Evolutionary conservation across 2,113 vertebrate species (phyloP).

Genomic region (Halcyon malimbica): DNA sequence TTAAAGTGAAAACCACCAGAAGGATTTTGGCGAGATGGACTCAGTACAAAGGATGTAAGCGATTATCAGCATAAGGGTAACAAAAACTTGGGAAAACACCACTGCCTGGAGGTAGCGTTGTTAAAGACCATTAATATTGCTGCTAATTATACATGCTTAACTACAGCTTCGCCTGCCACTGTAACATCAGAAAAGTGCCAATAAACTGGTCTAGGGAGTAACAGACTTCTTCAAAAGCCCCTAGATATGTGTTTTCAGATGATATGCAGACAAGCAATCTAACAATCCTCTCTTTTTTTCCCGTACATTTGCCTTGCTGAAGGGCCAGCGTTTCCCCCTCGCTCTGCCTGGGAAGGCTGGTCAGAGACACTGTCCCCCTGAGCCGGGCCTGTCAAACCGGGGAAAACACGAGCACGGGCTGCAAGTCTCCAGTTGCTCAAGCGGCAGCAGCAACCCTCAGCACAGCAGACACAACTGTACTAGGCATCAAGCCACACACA

Average conservation of each 20-base stretch:
- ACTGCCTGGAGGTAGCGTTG: not conserved
- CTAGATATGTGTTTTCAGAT: not conserved
- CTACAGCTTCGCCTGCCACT: not conserved
- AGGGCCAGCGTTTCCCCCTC: not conserved
- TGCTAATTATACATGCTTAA: not conserved
- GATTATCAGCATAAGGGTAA: constrained; percentile 8
- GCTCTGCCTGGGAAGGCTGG: not conserved
- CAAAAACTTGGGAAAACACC: constrained; percentile 18
- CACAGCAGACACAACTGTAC: not conserved
- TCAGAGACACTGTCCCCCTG: not conserved
- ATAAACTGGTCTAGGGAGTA: not conserved
- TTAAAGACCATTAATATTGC: constrained; percentile 29
- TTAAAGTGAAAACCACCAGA: not conserved
- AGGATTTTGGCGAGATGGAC: not conserved
- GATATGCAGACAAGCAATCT: accelerated
- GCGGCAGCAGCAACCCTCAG: not conserved
- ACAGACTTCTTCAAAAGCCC: not conserved
- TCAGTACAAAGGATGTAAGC: constrained; percentile 17
- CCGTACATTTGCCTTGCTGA: not conserved
- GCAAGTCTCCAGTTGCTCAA: not conserved
- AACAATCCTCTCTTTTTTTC: not conserved
- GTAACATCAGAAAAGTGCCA: not conserved
- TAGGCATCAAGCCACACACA: not conserved
- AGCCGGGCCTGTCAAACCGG: not conserved
- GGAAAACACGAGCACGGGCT: not conserved